Conservation (phyloP, 1,140 invertebrate species). For the Zaprionus nigranus region DNA sequence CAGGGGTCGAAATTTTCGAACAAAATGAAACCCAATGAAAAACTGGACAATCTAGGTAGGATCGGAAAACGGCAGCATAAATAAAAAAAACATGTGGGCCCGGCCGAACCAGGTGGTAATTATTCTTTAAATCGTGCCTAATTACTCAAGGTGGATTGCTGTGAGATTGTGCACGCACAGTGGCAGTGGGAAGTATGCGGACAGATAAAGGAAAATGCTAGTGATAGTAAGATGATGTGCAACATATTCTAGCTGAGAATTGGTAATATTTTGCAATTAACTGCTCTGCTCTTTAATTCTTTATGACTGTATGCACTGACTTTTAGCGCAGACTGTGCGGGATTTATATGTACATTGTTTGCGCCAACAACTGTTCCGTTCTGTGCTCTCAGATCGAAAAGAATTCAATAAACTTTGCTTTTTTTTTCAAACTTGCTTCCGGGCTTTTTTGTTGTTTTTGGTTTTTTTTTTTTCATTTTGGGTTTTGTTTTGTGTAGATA, state of each 20-base stretch:
- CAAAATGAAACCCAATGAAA: background rate
- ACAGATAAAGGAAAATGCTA: background rate
- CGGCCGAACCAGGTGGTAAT: constrained; percentile 73
- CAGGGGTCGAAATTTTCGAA: constrained; percentile 16
- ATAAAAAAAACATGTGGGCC: constrained; percentile 44
- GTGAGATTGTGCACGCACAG: constrained; percentile 17
- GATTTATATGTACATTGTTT: constrained; percentile 41
- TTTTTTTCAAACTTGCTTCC: constrained; percentile 60
- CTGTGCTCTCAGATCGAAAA: constrained; percentile 54
- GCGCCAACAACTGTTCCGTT: constrained; percentile 50
- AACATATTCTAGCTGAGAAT: background rate
- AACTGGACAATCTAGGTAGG: constrained; percentile 14
- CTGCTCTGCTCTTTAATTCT: background rate
- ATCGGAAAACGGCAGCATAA: constrained; percentile 24
- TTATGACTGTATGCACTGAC: constrained; percentile 1
- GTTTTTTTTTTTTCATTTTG: constrained; percentile 49
- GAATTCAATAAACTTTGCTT: constrained; percentile 74
- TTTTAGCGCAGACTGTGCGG: constrained; percentile 51
- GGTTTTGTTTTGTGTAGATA: constrained; percentile 34
- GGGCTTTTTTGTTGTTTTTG: constrained; percentile 52
- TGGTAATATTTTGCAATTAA: background rate
- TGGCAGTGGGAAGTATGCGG: constrained; percentile 6
- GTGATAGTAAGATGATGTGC: background rate
- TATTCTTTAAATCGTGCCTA: constrained; percentile 75
- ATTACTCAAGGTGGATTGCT: constrained; percentile 61